A percentile compares a stretch with the other conserved stretches of the same genome.
phyloP scores from a whole-genome alignment of 2,113 vertebrate genomes.

The Corydoras maculifer region DNA sequence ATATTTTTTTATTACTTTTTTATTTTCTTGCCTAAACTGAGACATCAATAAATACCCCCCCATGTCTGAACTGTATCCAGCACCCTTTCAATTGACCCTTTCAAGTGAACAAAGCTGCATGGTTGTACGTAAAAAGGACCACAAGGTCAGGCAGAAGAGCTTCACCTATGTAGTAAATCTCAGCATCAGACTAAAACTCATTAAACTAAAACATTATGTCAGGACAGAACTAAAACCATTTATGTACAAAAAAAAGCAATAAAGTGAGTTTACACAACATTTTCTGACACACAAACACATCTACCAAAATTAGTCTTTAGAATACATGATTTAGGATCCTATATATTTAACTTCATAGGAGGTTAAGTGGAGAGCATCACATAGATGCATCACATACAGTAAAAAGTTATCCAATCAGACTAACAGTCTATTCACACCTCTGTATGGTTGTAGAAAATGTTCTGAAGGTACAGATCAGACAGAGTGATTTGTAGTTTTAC shows the following conservation, averaged over 20 bases:
- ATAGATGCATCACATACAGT: too few species aligned
- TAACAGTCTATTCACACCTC: too few species aligned
- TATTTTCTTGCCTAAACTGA: neutral
- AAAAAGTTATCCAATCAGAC: too few species aligned
- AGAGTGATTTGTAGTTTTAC: too few species aligned
- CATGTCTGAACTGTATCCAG: neutral
- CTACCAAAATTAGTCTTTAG: slow-evolving; percentile 38
- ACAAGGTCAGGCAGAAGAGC: neutral
- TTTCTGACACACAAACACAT: slow-evolving; percentile 54
- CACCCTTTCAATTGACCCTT: too few species aligned
- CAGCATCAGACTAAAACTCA: neutral
- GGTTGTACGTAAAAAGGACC: neutral
- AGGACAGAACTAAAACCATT: slow-evolving; percentile 45
- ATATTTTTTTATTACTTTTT: too few species aligned
- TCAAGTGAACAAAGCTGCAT: neutral
- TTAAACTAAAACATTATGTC: neutral
- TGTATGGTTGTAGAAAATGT: too few species aligned
- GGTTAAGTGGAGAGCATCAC: neutral
- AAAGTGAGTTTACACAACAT: slow-evolving; percentile 21
- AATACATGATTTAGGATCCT: neutral
- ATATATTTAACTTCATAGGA: neutral
- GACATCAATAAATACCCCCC: slow-evolving; percentile 34
- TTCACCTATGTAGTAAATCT: too few species aligned
- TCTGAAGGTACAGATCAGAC: too few species aligned
- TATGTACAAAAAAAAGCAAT: slow-evolving; percentile 60